Base-by-base conservation (phyloP, 2,888 invertebrate genomes). In the Athalia circularis region DNA sequence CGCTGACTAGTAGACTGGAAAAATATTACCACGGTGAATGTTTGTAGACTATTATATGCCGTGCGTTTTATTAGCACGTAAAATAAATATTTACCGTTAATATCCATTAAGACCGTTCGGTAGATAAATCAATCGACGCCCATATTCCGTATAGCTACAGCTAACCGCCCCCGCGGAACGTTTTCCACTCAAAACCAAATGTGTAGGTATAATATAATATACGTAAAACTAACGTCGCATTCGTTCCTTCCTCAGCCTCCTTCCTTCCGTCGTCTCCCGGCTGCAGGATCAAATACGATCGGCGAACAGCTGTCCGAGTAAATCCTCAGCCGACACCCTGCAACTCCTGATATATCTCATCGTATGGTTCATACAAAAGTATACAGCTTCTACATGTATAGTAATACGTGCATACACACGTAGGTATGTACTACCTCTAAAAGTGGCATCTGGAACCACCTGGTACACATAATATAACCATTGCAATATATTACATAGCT, bases 401-500 rank as follows among this genome's bases (percentile, higher is more conserved):
- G 29, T 29, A 29, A 29, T 29, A 29, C 2, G 29, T 29, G 2
- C 29, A 29, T 29, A 29, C 29, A 29, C 2, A 29, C 2, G 2
- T 29, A 29, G 0, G 8, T 50, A 67, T 13, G 47, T 67, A 67
- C 8, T 67, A 67, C 11, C 13, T 6, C 29, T 7, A 43, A 6
- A 43, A 11, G 54, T 8, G 48, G 57, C 54, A 70, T 70, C 43
- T 70, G 45, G 70, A 54, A n/a, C 52, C 70, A 70, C 57, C 70
- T 67, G 67, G 67, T 15, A 64, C 48, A 57, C 65, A 75, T 74
- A 75, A 43, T 61, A 75, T 79, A 50, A 47, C 13, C 67, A 75
- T 78, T 68, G 45, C 52, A 15, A 52, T 13, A 29, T n/a, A 43
- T 59, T 54, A 29, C 29, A 29, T 29, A 29, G 29, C 29, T 29